Conservation (phyloP, 1,140 invertebrate species). For the Cotesia vestalis region DNA sequence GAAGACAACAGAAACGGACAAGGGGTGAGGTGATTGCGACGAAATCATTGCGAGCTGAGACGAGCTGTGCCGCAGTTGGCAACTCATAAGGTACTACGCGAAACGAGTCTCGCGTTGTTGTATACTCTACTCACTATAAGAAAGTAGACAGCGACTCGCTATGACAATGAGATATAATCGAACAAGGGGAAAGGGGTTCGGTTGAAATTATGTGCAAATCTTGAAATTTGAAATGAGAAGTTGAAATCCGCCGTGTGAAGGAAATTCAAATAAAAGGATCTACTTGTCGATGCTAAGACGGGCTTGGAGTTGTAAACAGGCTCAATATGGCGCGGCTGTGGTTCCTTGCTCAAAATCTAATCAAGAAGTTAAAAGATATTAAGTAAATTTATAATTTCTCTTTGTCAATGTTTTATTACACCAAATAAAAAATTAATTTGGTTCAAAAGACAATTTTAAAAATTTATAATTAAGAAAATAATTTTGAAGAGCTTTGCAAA, state of each 20-base stretch:
- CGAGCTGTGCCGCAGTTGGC: slow-evolving; percentile 59
- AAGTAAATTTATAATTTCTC: too few species aligned
- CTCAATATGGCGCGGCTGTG: not conserved
- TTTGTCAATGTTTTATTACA: too few species aligned
- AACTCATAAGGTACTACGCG: slow-evolving; percentile 61
- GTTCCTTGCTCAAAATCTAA: too few species aligned
- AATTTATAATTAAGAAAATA: too few species aligned
- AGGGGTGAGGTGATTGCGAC: slow-evolving; percentile 57
- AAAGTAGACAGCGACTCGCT: slow-evolving; percentile 30
- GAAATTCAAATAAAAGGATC: not conserved
- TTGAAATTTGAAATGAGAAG: slow-evolving; percentile 2
- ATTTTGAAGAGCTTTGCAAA: too few species aligned
- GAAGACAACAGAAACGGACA: slow-evolving; percentile 31
- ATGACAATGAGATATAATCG: slow-evolving; percentile 41
- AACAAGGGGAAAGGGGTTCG: slow-evolving; percentile 28
- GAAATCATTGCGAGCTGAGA: slow-evolving; percentile 64
- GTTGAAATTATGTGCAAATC: slow-evolving; percentile 8
- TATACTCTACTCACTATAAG: not conserved
- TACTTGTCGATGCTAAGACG: slow-evolving; percentile 6
- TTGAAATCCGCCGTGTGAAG: not conserved
- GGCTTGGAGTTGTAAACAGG: not conserved
- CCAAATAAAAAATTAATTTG: too few species aligned
- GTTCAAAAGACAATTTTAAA: too few species aligned
- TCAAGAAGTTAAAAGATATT: too few species aligned
- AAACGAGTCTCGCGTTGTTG: slow-evolving; percentile 31